phyloP scores from a whole-genome alignment of 2,888 invertebrate species.

The Spilosoma lubricipeda region DNA sequence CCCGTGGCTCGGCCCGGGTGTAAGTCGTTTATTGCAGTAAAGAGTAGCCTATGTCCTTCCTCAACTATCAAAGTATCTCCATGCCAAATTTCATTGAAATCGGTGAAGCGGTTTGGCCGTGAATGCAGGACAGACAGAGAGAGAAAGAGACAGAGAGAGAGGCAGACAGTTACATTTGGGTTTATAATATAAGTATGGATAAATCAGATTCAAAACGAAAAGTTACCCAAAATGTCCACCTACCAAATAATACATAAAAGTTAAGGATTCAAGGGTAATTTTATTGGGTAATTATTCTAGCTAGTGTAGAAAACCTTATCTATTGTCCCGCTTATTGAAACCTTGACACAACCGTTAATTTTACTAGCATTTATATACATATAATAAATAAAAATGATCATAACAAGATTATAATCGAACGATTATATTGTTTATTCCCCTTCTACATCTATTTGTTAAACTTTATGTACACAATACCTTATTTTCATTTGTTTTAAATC shows the following conservation, averaged over 20 bases:
- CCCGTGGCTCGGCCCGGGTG: no score
- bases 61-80: no score
- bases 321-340: slow-evolving; percentile 13
- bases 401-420: slow-evolving; percentile 39
- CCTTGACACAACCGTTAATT: slow-evolving; percentile 6
- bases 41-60: no score
- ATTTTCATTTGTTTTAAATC: slow-evolving; percentile 15
- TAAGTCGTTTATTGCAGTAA: no score
- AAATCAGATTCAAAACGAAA: no score
- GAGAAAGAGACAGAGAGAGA: no score
- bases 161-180: no score
- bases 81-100: no score
- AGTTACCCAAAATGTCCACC: background rate
- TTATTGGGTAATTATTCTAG: background rate
- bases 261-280: background rate
- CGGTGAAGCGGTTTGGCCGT: no score
- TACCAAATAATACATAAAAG: background rate
- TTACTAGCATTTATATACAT: slow-evolving; percentile 38
- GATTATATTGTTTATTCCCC: slow-evolving; percentile 33
- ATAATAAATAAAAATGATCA: slow-evolving; percentile 50
- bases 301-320: slow-evolving; percentile 1
- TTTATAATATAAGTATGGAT: no score
- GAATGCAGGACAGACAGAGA: no score
- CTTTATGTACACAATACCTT: slow-evolving; percentile 44
- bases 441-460: slow-evolving; percentile 32